phyloP scores from a whole-genome alignment of 2,888 invertebrate species.

The Gibbula magus region DNA sequence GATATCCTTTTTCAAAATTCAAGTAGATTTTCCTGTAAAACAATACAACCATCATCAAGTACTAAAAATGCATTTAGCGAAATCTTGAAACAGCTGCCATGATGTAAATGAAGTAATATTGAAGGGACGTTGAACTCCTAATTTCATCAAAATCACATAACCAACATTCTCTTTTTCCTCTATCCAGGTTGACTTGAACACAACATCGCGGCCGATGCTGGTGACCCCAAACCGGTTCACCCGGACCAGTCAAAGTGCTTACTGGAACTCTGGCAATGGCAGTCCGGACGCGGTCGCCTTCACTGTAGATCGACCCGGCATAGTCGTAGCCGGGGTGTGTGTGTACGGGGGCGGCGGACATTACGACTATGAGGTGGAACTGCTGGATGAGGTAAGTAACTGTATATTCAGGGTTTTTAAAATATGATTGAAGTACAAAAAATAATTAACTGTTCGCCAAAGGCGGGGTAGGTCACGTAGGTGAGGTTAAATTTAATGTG shows the following conservation, averaged over 20 bases:
- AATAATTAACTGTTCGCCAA: no score
- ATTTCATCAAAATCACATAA: neutral
- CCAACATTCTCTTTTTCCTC: neutral
- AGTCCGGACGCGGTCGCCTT: slow-evolving; percentile 97
- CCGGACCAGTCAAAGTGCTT: slow-evolving; percentile 89
- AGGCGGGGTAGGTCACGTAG: no score
- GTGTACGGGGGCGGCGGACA: slow-evolving; percentile 89
- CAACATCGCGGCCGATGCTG: slow-evolving; percentile 86
- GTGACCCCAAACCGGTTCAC: slow-evolving; percentile 93
- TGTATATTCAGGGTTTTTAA: no score
- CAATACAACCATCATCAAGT: no score
- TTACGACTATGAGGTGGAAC: slow-evolving; percentile 92
- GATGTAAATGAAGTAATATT: no score
- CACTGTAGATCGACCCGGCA: slow-evolving; percentile 91
- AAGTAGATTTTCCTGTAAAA: no score
- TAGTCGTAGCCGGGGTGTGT: slow-evolving; percentile 91
- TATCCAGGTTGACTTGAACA: slow-evolving; percentile 82
- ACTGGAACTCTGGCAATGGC: slow-evolving; percentile 98
- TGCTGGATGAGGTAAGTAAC: slow-evolving; percentile 79
- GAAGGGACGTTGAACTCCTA: no score
- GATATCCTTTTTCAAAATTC: no score
- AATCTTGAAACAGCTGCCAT: no score
- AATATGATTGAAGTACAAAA: no score
- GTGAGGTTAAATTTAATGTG: no score
- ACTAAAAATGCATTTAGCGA: no score